Percentiles rank a stretch among this genome's conserved stretches.
phyloP scores from a whole-genome alignment of 2,797 vertebrate species.

The Megaceryle alcyon region DNA sequence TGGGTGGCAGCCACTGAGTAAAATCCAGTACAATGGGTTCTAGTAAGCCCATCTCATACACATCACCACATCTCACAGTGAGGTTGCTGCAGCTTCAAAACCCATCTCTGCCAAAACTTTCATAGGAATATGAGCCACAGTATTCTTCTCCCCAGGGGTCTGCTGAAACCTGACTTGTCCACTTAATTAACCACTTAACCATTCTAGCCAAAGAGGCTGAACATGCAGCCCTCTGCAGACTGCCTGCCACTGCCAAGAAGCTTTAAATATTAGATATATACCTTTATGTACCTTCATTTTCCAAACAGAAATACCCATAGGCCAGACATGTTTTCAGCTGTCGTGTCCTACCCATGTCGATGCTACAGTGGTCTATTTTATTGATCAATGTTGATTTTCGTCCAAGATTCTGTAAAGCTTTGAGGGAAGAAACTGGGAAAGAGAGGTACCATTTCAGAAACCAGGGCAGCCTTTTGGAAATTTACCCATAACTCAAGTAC shows the following conservation, averaged over 20 bases:
- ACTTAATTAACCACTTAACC: slow-evolving; percentile 68
- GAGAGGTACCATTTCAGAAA: background rate
- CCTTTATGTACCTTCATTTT: slow-evolving; percentile 41
- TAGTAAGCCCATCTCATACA: background rate
- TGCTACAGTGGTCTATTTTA: background rate
- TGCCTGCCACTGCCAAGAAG: slow-evolving; percentile 19
- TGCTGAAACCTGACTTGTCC: slow-evolving; percentile 32
- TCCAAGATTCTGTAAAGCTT: background rate
- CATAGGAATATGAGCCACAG: background rate
- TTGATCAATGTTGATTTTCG: background rate
- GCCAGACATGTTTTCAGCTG: slow-evolving; percentile 31
- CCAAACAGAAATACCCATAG: slow-evolving; percentile 8
- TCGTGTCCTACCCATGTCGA: background rate
- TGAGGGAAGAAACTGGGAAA: background rate
- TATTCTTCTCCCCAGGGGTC: background rate
- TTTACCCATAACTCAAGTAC: background rate
- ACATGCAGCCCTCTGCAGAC: slow-evolving; percentile 7
- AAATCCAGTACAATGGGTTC: slow-evolving; percentile 24
- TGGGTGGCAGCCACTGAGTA: background rate
- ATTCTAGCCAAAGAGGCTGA: slow-evolving; percentile 41
- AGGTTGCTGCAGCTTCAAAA: slow-evolving; percentile 12
- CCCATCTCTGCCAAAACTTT: slow-evolving; percentile 26
- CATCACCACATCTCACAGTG: background rate
- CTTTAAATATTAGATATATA: slow-evolving; percentile 19
- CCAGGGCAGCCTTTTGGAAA: background rate